A percentile compares a stretch with the other conserved stretches of the same genome.
phyloP scores from a whole-genome alignment of 2,888 invertebrate species.

The Schrankia costaestrigalis region DNA sequence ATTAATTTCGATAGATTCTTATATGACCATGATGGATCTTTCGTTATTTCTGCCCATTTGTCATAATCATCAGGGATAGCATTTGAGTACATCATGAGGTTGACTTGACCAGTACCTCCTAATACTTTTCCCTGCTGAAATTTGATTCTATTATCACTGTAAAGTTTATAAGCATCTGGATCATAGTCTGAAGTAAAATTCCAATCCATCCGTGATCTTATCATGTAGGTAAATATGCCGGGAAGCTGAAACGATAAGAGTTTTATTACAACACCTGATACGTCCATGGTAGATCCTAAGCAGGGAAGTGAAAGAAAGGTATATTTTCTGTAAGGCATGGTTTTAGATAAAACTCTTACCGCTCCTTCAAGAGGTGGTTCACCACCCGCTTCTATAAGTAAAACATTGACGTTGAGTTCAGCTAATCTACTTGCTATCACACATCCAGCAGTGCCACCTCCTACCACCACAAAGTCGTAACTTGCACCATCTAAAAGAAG shows the following conservation, averaged over 20 bases:
- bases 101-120: conserved; percentile 76
- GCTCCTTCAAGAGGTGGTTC: conserved; percentile 5
- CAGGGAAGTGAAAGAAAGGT: no score
- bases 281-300: no score
- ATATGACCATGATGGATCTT: conserved; percentile 76
- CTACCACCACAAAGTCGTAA: no score
- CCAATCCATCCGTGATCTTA: conserved; percentile 17
- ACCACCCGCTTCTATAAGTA: conserved; percentile 16
- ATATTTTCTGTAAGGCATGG: no score
- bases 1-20: conserved; percentile 65
- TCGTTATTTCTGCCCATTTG: conserved; percentile 67
- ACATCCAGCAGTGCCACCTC: no score
- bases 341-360: no score
- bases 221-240: conserved; percentile 6
- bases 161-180: conserved; percentile 31
- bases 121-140: conserved; percentile 78
- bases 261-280: no score
- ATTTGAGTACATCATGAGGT: conserved; percentile 73
- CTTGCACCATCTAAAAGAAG: no score
- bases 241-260: conserved; percentile 17
- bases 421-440: no score
- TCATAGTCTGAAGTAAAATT: conserved; percentile 43
- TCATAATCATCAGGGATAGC: conserved; percentile 53
- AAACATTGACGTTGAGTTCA: background rate
- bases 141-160: conserved; percentile 5